A percentile compares a stretch with the other conserved stretches of the same genome.
Conservation (phyloP, 2,797 vertebrate genomes). For the Enteromius mattozi region DNA sequence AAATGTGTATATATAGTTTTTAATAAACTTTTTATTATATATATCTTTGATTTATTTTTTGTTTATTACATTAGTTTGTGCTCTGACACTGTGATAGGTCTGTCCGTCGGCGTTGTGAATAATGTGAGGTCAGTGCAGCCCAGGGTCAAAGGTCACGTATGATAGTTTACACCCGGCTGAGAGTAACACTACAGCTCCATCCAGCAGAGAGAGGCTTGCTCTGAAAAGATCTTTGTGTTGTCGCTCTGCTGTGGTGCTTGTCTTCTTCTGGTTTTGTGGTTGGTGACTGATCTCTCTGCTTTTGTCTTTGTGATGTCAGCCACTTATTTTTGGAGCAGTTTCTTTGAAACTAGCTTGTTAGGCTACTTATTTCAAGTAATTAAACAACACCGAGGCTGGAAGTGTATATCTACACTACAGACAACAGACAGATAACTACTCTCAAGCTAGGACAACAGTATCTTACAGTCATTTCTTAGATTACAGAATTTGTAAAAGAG, state of each 20-base stretch:
- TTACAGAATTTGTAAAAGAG: conserved; percentile 6
- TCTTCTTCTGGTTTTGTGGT: neutral
- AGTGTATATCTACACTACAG: neutral
- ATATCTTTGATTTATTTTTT: neutral
- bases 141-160: neutral
- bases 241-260: accelerated
- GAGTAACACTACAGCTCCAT: neutral
- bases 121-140: neutral
- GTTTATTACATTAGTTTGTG: neutral
- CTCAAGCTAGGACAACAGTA: neutral
- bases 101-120: neutral
- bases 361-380: neutral
- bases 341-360: conserved; percentile 2
- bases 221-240: neutral
- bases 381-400: neutral
- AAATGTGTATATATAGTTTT: neutral
- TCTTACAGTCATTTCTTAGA: neutral
- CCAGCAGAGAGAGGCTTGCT: neutral
- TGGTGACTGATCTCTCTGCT: neutral
- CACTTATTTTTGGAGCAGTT: neutral
- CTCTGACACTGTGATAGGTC: neutral
- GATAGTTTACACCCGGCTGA: neutral
- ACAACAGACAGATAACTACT: neutral
- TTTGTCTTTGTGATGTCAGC: neutral
- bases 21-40: neutral